Evolutionary conservation across 2,888 invertebrate genomes (phyloP).

Genomic region (Drosophila subquinaria): DNA sequence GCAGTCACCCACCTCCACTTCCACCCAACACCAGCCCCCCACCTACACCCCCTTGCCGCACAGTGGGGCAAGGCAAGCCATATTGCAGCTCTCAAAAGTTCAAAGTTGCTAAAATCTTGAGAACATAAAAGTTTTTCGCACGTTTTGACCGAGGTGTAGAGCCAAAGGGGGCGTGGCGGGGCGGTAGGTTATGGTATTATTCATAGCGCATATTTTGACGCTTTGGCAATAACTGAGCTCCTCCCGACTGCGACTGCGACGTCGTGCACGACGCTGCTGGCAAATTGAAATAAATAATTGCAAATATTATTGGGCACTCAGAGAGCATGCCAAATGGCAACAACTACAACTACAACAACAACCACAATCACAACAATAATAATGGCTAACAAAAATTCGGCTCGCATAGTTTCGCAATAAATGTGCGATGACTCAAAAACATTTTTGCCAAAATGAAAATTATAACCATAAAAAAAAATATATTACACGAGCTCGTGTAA

Average conservation of each 20-base stretch:
- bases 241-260: constrained; percentile 35
- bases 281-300: constrained; percentile 76
- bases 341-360: constrained; percentile 34
- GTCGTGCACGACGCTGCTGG: constrained; percentile 47
- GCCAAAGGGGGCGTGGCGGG: neutral
- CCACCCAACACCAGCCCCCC: neutral
- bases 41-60: neutral
- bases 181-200: constrained; percentile 47
- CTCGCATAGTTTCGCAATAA: constrained; percentile 78
- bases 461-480: constrained; percentile 62
- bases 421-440: constrained; percentile 76
- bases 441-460: constrained; percentile 59
- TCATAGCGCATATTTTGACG: constrained; percentile 70
- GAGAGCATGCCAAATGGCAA: constrained; percentile 70
- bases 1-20: neutral
- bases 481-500: constrained; percentile 24
- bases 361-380: constrained; percentile 38
- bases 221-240: constrained; percentile 62
- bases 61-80: constrained; percentile 8
- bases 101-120: constrained; percentile 74
- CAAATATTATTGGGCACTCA: constrained; percentile 80
- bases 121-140: constrained; percentile 76
- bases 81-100: constrained; percentile 61
- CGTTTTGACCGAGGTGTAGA: constrained; percentile 48
- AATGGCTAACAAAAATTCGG: constrained; percentile 55